phyloP scores from a whole-genome alignment of 2,888 invertebrate genomes.

The Tridacna gigas region DNA sequence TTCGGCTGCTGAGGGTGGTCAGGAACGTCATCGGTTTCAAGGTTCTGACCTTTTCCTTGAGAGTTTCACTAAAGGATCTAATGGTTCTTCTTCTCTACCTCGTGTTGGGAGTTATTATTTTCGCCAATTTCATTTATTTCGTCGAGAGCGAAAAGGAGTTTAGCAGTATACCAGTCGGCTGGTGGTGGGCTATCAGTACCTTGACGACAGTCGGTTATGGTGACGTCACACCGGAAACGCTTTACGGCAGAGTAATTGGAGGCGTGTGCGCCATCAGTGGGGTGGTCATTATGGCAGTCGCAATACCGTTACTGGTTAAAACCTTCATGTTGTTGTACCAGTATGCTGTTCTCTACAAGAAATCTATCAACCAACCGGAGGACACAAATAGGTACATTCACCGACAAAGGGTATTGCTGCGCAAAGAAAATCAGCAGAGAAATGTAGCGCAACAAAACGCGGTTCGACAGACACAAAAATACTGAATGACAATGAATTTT shows the following conservation, averaged over 20 bases:
- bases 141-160: conserved; percentile 61
- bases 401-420: conserved; percentile 29
- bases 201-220: conserved; percentile 71
- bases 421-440: conserved; percentile 4
- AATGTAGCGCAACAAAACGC: neutral
- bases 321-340: conserved; percentile 67
- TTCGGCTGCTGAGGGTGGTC: conserved; percentile 63
- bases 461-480: neutral
- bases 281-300: conserved; percentile 62
- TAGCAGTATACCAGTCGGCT: conserved; percentile 62
- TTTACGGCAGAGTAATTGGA: conserved; percentile 61
- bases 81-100: conserved; percentile 63
- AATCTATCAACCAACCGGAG: conserved; percentile 50
- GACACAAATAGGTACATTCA: conserved; percentile 59
- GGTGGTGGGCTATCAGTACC: conserved; percentile 70
- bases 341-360: conserved; percentile 66
- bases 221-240: conserved; percentile 63
- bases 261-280: conserved; percentile 66
- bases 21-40: conserved; percentile 63
- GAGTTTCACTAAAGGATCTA: conserved; percentile 59
- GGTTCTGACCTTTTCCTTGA: conserved; percentile 64
- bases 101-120: conserved; percentile 61
- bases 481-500: neutral
- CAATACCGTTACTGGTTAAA: conserved; percentile 67
- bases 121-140: conserved; percentile 68